phyloP scores from a whole-genome alignment of 2,113 vertebrate genomes.

The Maccullochella peelii region DNA sequence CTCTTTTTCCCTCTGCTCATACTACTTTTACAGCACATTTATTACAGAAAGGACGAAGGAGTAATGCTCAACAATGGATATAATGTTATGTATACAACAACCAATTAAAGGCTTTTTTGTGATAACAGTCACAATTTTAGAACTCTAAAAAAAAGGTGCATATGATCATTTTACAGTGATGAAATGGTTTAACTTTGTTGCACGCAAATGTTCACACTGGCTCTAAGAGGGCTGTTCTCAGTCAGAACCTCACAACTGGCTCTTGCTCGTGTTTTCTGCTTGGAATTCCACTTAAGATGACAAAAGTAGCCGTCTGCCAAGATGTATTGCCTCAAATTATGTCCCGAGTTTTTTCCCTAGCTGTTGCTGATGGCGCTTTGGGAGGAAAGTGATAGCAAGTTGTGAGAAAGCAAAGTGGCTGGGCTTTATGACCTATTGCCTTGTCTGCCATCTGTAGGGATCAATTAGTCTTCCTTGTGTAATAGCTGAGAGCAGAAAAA shows the following conservation, averaged over 20 bases:
- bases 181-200: not conserved
- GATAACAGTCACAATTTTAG: not conserved
- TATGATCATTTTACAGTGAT: not conserved
- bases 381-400: constrained; percentile 73
- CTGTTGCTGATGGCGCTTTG: constrained; percentile 70
- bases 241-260: constrained; percentile 34
- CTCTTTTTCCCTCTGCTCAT: constrained; percentile 28
- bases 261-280: constrained; percentile 41
- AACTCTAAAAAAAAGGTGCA: not conserved
- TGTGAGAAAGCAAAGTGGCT: constrained; percentile 74
- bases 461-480: constrained; percentile 81
- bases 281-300: constrained; percentile 75
- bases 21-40: not conserved
- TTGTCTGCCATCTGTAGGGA: constrained; percentile 75
- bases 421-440: constrained; percentile 77
- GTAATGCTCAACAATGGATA: not conserved
- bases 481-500: constrained; percentile 72
- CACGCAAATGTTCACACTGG: constrained; percentile 10
- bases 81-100: not conserved
- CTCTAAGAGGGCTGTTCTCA: constrained; percentile 18
- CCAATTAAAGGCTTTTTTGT: not conserved
- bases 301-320: constrained; percentile 71
- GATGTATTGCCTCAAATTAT: constrained; percentile 78
- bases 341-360: constrained; percentile 52
- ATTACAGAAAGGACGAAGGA: not conserved